Percentiles rank a stretch among this genome's conserved stretches.
These are phyloP conservation scores for Onychostruthus taczanowskii DNA, from an alignment of 2,113 vertebrate genomes.

Conservation along the genomic window DNA sequence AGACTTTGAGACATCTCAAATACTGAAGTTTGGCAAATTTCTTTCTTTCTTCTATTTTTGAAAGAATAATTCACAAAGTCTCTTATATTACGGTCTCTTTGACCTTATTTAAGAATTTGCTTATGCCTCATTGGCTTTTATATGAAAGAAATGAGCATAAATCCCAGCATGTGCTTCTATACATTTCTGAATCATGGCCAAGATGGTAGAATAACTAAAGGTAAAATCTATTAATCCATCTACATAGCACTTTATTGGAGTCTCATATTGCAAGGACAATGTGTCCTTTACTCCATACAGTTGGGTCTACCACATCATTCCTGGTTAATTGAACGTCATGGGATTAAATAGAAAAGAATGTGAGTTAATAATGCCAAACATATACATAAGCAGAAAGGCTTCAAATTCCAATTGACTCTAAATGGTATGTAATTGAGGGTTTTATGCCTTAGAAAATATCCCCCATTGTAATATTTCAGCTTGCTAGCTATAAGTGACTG, in stretches of 20 bases:
- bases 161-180: not conserved
- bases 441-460: constrained; percentile 5
- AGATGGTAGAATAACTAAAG: not conserved
- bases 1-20: not conserved
- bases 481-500: not conserved
- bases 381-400: not conserved
- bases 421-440: not conserved
- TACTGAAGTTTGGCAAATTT: not conserved
- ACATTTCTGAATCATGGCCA: not conserved
- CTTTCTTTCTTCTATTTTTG: not conserved
- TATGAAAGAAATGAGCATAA: not conserved
- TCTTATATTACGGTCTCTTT: not conserved
- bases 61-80: not conserved
- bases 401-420: not conserved
- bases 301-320: not conserved
- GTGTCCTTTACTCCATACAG: not conserved
- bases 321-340: not conserved
- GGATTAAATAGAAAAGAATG: not conserved
- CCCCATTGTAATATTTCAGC: not conserved
- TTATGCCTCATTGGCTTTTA: not conserved
- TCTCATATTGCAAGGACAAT: not conserved
- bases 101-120: not conserved
- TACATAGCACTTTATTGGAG: not conserved
- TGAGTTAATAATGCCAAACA: constrained; percentile 21
- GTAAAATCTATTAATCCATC: not conserved